phyloP scores from a whole-genome alignment of 1,140 invertebrate species.

The Bradysia coprophila region DNA sequence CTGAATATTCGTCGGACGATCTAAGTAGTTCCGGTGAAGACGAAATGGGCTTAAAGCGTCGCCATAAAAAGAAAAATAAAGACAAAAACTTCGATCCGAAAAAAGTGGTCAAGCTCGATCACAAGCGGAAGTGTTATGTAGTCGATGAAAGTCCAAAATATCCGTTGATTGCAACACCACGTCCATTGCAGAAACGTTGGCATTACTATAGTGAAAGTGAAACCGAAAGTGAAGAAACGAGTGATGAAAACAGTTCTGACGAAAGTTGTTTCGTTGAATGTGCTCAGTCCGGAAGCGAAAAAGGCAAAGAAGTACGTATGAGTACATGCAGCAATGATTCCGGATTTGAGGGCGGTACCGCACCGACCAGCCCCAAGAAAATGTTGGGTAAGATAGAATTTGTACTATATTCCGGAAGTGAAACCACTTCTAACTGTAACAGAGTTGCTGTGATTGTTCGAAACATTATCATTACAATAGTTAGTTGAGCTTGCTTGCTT shows the following conservation, averaged over 20 bases:
- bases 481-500: too few species aligned
- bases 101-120: constrained; percentile 20
- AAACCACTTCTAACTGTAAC: too few species aligned
- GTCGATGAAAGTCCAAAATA: constrained; percentile 30
- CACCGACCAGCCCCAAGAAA: constrained; percentile 23
- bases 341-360: constrained; percentile 23
- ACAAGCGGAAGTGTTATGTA: constrained; percentile 22
- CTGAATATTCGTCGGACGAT: not conserved
- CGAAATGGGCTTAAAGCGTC: constrained; percentile 5
- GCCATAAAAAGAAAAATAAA: constrained; percentile 10
- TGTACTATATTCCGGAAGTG: too few species aligned
- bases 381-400: constrained; percentile 23
- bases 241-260: constrained; percentile 12
- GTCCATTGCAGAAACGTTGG: constrained; percentile 31
- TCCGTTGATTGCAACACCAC: constrained; percentile 32
- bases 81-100: constrained; percentile 13
- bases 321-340: constrained; percentile 26
- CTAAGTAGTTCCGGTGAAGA: not conserved
- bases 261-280: not conserved
- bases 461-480: too few species aligned
- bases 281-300: not conserved
- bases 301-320: constrained; percentile 10
- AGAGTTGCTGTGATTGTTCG: too few species aligned
- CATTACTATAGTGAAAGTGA: constrained; percentile 15
- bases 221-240: constrained; percentile 12